These are phyloP conservation scores for Cryptotermes secundus DNA, from an alignment of 1,140 invertebrate species.

Conservation along the genomic window DNA sequence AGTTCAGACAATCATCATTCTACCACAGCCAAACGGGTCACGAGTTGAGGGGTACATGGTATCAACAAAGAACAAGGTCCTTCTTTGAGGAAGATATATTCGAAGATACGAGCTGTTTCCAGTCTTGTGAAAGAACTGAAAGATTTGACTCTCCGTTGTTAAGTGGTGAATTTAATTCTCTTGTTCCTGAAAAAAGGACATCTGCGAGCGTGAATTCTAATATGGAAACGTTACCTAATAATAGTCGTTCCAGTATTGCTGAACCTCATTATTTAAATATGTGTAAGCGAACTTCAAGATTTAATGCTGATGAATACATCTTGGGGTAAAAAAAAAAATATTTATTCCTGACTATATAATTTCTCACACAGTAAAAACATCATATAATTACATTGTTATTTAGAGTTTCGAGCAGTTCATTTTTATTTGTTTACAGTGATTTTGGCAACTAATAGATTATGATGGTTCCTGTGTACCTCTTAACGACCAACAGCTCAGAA, in stretches of 20 bases:
- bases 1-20: constrained; percentile 13
- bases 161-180: neutral
- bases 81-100: neutral
- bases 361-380: neutral
- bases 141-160: neutral
- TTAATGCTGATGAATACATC: neutral
- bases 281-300: neutral
- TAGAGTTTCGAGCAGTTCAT: neutral
- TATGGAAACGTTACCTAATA: neutral
- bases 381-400: neutral
- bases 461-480: neutral
- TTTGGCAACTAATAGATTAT: neutral
- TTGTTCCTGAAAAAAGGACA: neutral
- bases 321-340: constrained; percentile 1
- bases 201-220: neutral
- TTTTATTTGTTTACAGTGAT: neutral
- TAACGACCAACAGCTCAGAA: neutral
- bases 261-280: constrained; percentile 5
- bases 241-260: neutral
- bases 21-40: constrained; percentile 20
- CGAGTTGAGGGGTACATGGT: neutral
- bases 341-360: neutral
- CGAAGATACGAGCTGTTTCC: neutral
- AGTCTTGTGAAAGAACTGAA: neutral
- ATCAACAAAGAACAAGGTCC: neutral